Evolutionary conservation across 1,140 invertebrate genomes (phyloP).

Genomic region (Drosophila kohkoa): DNA sequence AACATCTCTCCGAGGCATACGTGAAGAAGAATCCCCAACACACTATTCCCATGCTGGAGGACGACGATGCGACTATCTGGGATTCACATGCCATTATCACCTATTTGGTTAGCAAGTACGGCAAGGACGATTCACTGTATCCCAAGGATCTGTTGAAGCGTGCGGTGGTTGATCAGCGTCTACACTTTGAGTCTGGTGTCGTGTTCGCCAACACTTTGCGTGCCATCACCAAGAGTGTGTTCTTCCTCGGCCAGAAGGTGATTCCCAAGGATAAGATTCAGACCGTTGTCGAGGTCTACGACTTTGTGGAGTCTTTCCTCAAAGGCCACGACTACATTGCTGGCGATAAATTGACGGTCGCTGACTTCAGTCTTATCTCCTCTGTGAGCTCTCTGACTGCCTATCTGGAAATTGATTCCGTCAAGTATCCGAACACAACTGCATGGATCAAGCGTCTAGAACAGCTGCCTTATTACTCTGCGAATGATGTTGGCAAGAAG

Average conservation of each 20-base stretch:
- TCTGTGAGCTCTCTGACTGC: constrained; percentile 71
- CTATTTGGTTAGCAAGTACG: constrained; percentile 72
- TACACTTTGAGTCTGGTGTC: constrained; percentile 87
- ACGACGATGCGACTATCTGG: constrained; percentile 56
- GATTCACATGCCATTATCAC: constrained; percentile 84
- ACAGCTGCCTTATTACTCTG: constrained; percentile 59
- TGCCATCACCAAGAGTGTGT: constrained; percentile 82
- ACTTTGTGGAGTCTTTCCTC: constrained; percentile 85
- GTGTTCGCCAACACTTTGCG: constrained; percentile 86
- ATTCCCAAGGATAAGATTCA: constrained; percentile 45
- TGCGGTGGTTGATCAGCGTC: constrained; percentile 86
- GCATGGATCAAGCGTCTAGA: constrained; percentile 68
- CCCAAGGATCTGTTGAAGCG: constrained; percentile 86
- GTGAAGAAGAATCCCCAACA: constrained; percentile 80
- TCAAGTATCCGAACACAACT: constrained; percentile 60
- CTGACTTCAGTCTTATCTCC: constrained; percentile 85
- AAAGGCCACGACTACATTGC: constrained; percentile 84
- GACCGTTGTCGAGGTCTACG: constrained; percentile 84
- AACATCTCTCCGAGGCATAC: constrained; percentile 88
- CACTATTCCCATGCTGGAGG: constrained; percentile 72
- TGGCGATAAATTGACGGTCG: constrained; percentile 86
- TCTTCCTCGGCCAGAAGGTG: constrained; percentile 72
- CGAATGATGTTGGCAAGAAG: constrained; percentile 48
- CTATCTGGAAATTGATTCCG: constrained; percentile 61
- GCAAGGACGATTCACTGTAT: constrained; percentile 85